Evolutionary conservation across 2,888 invertebrate genomes (phyloP), one percentile per base, ranked within the genome.

Genomic region (Timema cristinae): DNA sequence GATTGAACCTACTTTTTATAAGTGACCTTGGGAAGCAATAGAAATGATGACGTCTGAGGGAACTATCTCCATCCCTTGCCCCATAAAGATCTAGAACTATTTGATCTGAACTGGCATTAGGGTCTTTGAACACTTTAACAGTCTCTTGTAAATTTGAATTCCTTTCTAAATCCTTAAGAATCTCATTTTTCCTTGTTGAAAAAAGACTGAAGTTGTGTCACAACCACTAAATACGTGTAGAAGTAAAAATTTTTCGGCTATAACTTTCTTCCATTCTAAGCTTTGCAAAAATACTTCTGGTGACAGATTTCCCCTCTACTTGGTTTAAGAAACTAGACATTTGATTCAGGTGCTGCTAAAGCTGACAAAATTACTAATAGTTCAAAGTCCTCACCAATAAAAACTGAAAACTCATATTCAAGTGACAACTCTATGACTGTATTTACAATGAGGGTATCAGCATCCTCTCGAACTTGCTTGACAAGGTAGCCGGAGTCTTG

Each of bases 31-130:
- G 11, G n/a, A 52, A 52, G 54, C 54, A 52, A n/a, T 52, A 4
- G 54, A 52, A 52, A 13, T 4, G 54, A 52, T 52, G 54, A n/a
- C 1, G 54, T 1, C n/a, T 52, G 54, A 52, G 54, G n/a, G 54
- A 52, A 13, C 2, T 52, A 13, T 52, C 54, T 52, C n/a, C 54
- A 52, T 52, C 54, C 1, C 54, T n/a, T 52, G 54, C 4, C 54
- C 54, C 54, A n/a, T 52, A 52, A 52, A 52, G 54, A 52, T 1
- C 54, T n/a, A 52, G n/a, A 52, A 52, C 54, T 52, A 52, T n/a
- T 52, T 52, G 54, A n/a, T 52, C 54, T 52, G 54, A 10, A 4
- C 11, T 52, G n/a, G 11, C 10, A n/a, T 52, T 52, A 13, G 54
- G 54, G 10, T 52, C 54, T 4, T 52, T 52, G 54, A 52, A 52